Percentiles rank a stretch among this genome's conserved stretches.
These are phyloP conservation scores for Amblyteles armatorius DNA, from an alignment of 2,888 invertebrate genomes.

Conservation along the genomic window DNA sequence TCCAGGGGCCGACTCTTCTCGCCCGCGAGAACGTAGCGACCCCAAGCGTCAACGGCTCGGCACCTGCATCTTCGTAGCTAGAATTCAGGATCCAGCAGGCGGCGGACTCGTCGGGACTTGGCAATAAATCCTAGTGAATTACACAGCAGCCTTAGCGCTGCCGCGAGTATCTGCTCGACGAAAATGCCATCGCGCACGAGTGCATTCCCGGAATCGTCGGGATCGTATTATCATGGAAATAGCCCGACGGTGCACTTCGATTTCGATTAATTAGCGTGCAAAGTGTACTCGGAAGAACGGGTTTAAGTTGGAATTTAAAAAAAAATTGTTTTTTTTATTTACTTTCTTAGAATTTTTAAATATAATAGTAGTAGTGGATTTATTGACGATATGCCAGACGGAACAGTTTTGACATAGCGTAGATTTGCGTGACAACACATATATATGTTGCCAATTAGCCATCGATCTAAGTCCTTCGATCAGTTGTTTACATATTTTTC, in stretches of 20 bases:
- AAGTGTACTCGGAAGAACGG: not conserved
- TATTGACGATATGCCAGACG: too few species aligned
- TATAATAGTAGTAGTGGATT: too few species aligned
- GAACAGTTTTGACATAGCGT: too few species aligned
- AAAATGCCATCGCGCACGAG: conserved; percentile 28
- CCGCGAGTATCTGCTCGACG: conserved; percentile 23
- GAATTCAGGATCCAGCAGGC: conserved; percentile 30
- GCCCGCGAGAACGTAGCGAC: conserved; percentile 19
- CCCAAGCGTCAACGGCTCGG: conserved; percentile 19
- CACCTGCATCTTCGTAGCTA: conserved; percentile 10
- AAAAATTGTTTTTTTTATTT: not conserved
- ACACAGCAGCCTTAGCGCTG: conserved; percentile 13
- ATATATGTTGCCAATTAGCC: too few species aligned
- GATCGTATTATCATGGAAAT: not conserved
- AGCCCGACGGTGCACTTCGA: not conserved
- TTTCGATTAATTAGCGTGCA: not conserved
- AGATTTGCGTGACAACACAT: too few species aligned
- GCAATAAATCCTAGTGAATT: conserved; percentile 31
- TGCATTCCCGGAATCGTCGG: conserved; percentile 15
- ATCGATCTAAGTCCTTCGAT: too few species aligned
- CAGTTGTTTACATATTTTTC: too few species aligned
- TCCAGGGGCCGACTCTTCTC: not conserved
- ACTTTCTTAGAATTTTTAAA: too few species aligned
- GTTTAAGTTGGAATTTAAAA: not conserved
- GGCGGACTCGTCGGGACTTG: conserved; percentile 11